Evolutionary conservation across 1,140 invertebrate species (phyloP).

Genomic region (Arion vulgaris): DNA sequence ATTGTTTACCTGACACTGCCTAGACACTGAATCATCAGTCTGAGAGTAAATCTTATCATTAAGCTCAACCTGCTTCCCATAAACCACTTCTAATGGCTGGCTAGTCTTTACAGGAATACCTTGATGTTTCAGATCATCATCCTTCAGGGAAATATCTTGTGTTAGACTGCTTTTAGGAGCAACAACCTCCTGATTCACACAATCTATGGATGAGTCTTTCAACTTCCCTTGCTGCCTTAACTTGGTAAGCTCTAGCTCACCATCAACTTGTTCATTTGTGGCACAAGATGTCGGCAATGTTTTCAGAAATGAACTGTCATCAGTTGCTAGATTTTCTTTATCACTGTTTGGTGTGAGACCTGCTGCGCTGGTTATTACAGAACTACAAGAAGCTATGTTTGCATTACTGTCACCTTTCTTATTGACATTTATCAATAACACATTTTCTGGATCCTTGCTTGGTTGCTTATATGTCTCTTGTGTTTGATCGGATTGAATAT

Average conservation of each 20-base stretch:
- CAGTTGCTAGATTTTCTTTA: background rate
- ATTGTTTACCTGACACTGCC: background rate
- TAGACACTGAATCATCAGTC: background rate
- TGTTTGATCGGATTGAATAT: background rate
- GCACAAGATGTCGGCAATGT: background rate
- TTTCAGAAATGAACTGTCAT: background rate
- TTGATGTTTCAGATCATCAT: background rate
- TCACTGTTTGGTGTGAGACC: background rate
- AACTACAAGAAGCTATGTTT: background rate
- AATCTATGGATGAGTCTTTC: background rate
- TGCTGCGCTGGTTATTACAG: background rate
- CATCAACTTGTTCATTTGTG: background rate
- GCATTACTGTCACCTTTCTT: background rate
- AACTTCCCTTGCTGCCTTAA: background rate
- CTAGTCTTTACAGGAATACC: too few relatives aligned
- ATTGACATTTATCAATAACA: background rate
- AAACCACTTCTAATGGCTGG: too few relatives aligned
- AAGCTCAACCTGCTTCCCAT: background rate
- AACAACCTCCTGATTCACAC: background rate
- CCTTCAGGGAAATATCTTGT: background rate
- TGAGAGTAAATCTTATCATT: background rate
- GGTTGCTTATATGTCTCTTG: background rate
- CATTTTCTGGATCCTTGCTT: background rate
- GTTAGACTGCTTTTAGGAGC: background rate
- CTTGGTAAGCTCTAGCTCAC: background rate